A percentile compares a stretch with the other conserved stretches of the same genome.
Conservation (phyloP, 2,888 invertebrate genomes). For the Euplagia quadripunctaria region DNA sequence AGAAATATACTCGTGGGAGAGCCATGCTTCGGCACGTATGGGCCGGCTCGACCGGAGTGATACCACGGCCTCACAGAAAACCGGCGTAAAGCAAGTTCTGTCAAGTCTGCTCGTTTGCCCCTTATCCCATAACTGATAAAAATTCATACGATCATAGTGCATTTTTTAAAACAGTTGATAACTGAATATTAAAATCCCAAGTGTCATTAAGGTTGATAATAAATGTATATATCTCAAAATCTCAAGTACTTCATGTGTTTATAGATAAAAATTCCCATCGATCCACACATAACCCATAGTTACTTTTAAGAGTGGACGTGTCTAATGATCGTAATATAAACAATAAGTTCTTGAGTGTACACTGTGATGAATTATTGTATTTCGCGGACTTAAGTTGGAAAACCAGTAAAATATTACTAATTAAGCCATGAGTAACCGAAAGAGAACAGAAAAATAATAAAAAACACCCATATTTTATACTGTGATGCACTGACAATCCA, state of each 20-base stretch:
- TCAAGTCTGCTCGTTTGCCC: too few species aligned
- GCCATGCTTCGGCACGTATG: too few species aligned
- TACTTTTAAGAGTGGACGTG: slow-evolving; percentile 11
- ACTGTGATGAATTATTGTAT: neutral
- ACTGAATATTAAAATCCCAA: neutral
- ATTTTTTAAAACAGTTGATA: neutral
- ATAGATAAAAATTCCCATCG: slow-evolving; percentile 7
- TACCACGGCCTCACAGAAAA: too few species aligned
- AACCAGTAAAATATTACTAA: neutral
- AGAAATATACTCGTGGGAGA: too few species aligned
- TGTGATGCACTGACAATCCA: neutral
- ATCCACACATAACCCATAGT: neutral
- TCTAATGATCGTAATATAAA: neutral
- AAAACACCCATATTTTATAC: neutral
- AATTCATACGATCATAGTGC: too few species aligned
- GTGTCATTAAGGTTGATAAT: neutral
- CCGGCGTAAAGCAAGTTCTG: too few species aligned
- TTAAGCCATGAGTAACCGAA: neutral
- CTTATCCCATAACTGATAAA: too few species aligned
- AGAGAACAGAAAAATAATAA: neutral
- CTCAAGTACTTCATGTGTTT: slow-evolving; percentile 7
- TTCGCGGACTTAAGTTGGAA: neutral
- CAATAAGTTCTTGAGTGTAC: neutral
- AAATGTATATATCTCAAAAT: neutral
- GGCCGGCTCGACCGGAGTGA: too few species aligned